Conservation (phyloP, 1,140 invertebrate genomes). For the Macrosteles quadrilineatus region DNA sequence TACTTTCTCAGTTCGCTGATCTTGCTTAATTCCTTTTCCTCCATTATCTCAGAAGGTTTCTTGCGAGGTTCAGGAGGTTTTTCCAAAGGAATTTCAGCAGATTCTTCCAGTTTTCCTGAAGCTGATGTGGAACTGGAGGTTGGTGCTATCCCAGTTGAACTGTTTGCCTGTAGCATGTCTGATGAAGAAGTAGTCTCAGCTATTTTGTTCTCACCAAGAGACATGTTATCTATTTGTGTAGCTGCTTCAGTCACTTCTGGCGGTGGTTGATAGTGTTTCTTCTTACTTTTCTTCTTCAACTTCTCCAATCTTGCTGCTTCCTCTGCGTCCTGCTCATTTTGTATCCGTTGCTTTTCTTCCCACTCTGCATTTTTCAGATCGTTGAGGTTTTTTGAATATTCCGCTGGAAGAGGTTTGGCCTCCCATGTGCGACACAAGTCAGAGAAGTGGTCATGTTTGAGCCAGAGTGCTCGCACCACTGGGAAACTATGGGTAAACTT, state of each 20-base stretch:
- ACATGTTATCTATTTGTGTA: not conserved
- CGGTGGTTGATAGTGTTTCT: conserved; percentile 47
- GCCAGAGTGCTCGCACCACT: conserved; percentile 60
- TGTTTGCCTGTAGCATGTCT: not conserved
- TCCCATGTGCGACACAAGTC: conserved; percentile 49
- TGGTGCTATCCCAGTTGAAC: not conserved
- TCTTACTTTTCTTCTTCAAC: conserved; percentile 48
- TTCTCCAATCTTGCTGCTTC: conserved; percentile 44
- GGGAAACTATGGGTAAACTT: conserved; percentile 56
- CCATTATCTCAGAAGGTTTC: conserved; percentile 29
- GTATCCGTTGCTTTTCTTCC: conserved; percentile 39
- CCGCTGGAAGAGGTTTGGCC: not conserved
- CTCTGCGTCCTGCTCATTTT: conserved; percentile 27
- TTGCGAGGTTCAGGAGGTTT: conserved; percentile 38
- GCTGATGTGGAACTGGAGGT: not conserved
- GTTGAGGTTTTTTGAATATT: conserved; percentile 27
- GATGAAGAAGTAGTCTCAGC: too few species aligned
- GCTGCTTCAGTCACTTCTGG: conserved; percentile 50
- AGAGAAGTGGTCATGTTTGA: conserved; percentile 62
- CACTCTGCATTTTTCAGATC: conserved; percentile 39
- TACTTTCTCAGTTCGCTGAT: conserved; percentile 45
- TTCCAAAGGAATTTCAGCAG: conserved; percentile 35
- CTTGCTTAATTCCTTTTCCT: conserved; percentile 14
- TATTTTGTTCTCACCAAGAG: too few species aligned
- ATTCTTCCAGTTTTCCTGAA: not conserved